Evolutionary conservation across 2,888 invertebrate species (phyloP), one percentile per base, ranked within the genome.

Genomic region (Ochropleura leucogaster): DNA sequence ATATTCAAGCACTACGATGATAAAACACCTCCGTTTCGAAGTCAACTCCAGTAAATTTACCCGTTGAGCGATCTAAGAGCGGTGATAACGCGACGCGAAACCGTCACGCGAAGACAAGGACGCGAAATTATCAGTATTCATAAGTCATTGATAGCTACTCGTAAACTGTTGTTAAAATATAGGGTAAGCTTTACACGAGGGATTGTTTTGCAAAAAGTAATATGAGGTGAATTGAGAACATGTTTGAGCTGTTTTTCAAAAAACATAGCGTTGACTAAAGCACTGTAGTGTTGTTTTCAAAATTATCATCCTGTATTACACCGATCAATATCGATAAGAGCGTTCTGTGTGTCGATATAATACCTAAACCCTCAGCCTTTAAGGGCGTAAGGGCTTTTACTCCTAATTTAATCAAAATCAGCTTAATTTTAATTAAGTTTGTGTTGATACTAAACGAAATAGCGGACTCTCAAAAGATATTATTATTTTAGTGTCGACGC

Each of bases 41-140:
- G 83, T 86, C 85, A 85, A 82, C 84, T 89, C 76, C 86, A 86
- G 89, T 92, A 91, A 91, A 91, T 90, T 89, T 89, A 77, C 89
- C 84, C 79, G 83, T 85, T 85, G 86, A 89, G 90, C 88, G 92
- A 92, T 91, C 88, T 86, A 86, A 86, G 85, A 86, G 89, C 87
- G 86, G 85, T 88, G 90, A 90, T 90, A 92, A 91, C 85, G 89
- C 88, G 87, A 90, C 86, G 85, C 87, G 85, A 89, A 89, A 87
- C 83, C 89, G 90, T 90, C 92, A 92, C 93, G 92, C 91, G 87
- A 91, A 88, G 87, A 90, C 88, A 88, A 90, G 87, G 86, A 85
- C 87, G 88, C 87, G 77, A 88, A 90, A 88, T 89, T 88, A 92
- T 92, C 90, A 91, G 89, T 87, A 87, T 89, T 90, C 90, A 92